These are phyloP conservation scores for Octopus bimaculoides DNA, from an alignment of 1,140 invertebrate species.

Conservation along the genomic window DNA sequence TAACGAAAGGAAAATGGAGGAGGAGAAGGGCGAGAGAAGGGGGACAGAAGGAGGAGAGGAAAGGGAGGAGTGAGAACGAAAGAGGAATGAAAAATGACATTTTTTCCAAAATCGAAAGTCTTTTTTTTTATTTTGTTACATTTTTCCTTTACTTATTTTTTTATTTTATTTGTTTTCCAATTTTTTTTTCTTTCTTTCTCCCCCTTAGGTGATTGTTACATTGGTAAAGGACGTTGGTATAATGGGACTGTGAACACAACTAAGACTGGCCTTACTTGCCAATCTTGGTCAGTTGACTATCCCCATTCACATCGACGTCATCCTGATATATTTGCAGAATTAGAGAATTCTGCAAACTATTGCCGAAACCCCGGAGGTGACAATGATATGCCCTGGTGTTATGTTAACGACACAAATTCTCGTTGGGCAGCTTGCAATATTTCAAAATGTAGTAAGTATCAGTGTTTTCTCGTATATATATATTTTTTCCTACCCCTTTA, in stretches of 20 bases:
- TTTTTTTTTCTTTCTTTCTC: conserved; percentile 11
- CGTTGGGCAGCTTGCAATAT: conserved; percentile 83
- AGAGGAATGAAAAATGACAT: too few relatives aligned
- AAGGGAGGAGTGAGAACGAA: too few relatives aligned
- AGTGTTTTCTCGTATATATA: background rate
- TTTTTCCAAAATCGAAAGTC: too few relatives aligned
- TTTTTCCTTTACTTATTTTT: conserved; percentile 3
- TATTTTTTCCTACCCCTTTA: background rate
- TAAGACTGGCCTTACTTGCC: conserved; percentile 79
- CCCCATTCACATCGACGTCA: conserved; percentile 81
- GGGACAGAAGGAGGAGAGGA: too few relatives aligned
- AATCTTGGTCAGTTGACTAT: conserved; percentile 80
- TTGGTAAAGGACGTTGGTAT: conserved; percentile 84
- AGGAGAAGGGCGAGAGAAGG: too few relatives aligned
- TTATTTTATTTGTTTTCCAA: background rate
- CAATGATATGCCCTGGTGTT: conserved; percentile 91
- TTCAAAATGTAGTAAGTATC: conserved; percentile 42
- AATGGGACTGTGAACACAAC: conserved; percentile 85
- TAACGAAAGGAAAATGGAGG: too few relatives aligned
- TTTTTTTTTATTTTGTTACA: background rate
- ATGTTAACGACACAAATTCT: conserved; percentile 73
- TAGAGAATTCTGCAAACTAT: conserved; percentile 84
- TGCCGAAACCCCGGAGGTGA: conserved; percentile 95
- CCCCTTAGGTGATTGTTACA: conserved; percentile 65
- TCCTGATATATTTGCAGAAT: conserved; percentile 85